These are phyloP conservation scores for Chironomus riparius DNA, from an alignment of 2,888 invertebrate species.

Conservation along the genomic window DNA sequence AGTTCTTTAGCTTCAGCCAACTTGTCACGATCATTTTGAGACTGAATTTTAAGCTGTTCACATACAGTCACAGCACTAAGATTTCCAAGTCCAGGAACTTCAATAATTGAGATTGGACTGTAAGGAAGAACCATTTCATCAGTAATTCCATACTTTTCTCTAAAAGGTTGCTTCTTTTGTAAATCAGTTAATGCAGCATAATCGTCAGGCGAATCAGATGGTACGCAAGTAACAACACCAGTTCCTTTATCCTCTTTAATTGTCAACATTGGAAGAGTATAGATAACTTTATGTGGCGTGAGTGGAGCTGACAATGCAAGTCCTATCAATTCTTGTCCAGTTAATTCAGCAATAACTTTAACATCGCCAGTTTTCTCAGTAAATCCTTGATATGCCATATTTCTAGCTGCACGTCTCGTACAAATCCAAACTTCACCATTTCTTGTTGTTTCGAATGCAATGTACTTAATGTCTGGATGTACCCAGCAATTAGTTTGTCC, in stretches of 20 bases:
- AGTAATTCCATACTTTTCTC: slow-evolving; percentile 81
- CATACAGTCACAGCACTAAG: slow-evolving; percentile 76
- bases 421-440: slow-evolving; percentile 74
- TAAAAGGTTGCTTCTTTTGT: slow-evolving; percentile 85
- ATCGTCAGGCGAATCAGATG: slow-evolving; percentile 98
- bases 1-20: slow-evolving; percentile 89
- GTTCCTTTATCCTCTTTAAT: slow-evolving; percentile 98
- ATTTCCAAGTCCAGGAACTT: slow-evolving; percentile 83
- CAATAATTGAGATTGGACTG: slow-evolving; percentile 74
- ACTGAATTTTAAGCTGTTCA: slow-evolving; percentile 87
- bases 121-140: slow-evolving; percentile 54
- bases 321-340: slow-evolving; percentile 75
- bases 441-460: slow-evolving; percentile 67
- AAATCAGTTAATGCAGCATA: slow-evolving; percentile 91
- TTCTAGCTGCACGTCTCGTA: slow-evolving; percentile 80
- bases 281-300: slow-evolving; percentile 72
- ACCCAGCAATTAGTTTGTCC: slow-evolving; percentile 99
- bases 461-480: slow-evolving; percentile 87
- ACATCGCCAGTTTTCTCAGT: slow-evolving; percentile 71
- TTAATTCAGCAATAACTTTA: slow-evolving; percentile 57
- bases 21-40: slow-evolving; percentile 95
- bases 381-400: slow-evolving; percentile 94
- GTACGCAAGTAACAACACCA: slow-evolving; percentile 95
- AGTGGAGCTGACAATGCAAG: slow-evolving; percentile 73
- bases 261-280: slow-evolving; percentile 93